Evolutionary conservation across 2,888 invertebrate genomes (phyloP), one percentile per base, ranked within the genome.

Genomic region (Xylophagus ater): DNA sequence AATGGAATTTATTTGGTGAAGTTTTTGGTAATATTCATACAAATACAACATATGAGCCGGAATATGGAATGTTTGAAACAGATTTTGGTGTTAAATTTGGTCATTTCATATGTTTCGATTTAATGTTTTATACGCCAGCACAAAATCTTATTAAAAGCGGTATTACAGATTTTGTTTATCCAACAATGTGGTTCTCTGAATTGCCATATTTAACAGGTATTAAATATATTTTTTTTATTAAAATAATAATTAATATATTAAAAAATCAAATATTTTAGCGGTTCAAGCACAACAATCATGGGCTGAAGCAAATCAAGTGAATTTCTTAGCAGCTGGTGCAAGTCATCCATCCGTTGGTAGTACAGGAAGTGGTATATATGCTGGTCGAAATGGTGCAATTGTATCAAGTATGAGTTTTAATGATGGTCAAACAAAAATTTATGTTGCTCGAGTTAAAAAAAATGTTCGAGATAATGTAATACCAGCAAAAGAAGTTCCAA

Each of bases 71-170:
- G 4, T 85, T 88, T 54, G 58, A 58, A 1, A 81, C 85, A 0
- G 85, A 86, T 58, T 86, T 86, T 52, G 79, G 78, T 7, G 80
- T 82, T 0, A 74, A 69, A 10, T 86, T 88, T 56, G 88, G 86
- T 1, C 73, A 81, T 50, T 78, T 83, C 54, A 79, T 80, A 37
- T 89, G 90, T 60, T 89, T 88, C 58, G 90, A 90, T 53, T 72
- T 88, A n/a, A 62, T 86, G 50, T 88, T 83, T 62, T 70, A 78
- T 51, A 67, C 73, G 4, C 86, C 88, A 0, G 71, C 78, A 0
- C 62, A 78, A 24, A 70, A 73, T 31, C 37, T 62, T 13, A 51
- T 60, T 7, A 49, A 51, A 41, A 40, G 49, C 21, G 55, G 57
- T 2, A 31, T 63, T 0, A 53, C 23, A 0, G 50, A 64, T 44